phyloP scores from a whole-genome alignment of 2,888 invertebrate species.

The Oscheius sp. region DNA sequence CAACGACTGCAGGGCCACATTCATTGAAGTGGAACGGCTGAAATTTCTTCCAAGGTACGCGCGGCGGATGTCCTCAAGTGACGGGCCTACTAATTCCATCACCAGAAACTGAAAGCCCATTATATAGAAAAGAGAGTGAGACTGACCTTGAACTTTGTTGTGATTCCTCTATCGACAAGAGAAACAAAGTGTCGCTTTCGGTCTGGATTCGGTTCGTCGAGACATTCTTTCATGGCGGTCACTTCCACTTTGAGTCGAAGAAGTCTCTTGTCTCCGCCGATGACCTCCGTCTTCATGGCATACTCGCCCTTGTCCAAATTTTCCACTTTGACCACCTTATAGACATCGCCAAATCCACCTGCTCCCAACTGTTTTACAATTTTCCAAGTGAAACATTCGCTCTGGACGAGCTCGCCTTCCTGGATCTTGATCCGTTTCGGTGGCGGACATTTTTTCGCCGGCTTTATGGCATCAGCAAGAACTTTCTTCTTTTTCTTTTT shows the following conservation, averaged over 20 bases:
- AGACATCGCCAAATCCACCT: constrained; percentile 21
- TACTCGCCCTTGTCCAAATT: constrained; percentile 4
- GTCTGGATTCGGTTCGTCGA: not conserved
- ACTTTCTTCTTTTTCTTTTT: no score
- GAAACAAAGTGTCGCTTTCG: constrained; percentile 46
- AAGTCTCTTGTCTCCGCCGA: not conserved
- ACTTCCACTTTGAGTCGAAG: constrained; percentile 26
- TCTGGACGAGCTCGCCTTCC: not conserved
- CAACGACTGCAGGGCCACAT: constrained; percentile 46
- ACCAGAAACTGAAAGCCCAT: constrained; percentile 44
- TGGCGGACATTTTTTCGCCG: not conserved
- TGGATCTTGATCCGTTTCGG: not conserved
- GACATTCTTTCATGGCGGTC: constrained; percentile 47
- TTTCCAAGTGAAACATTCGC: not conserved
- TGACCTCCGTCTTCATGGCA: constrained; percentile 12
- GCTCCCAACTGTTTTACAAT: not conserved
- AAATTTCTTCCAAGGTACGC: constrained; percentile 42
- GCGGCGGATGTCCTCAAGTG: constrained; percentile 50
- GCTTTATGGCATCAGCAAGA: no score
- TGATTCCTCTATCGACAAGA: constrained; percentile 50
- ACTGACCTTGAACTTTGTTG: constrained; percentile 40
- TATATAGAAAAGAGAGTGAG: no score
- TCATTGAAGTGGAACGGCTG: constrained; percentile 41
- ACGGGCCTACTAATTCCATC: constrained; percentile 54
- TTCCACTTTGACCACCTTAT: constrained; percentile 16